Evolutionary conservation across 2,113 vertebrate species (phyloP).

Genomic region (Psettodes erumei): DNA sequence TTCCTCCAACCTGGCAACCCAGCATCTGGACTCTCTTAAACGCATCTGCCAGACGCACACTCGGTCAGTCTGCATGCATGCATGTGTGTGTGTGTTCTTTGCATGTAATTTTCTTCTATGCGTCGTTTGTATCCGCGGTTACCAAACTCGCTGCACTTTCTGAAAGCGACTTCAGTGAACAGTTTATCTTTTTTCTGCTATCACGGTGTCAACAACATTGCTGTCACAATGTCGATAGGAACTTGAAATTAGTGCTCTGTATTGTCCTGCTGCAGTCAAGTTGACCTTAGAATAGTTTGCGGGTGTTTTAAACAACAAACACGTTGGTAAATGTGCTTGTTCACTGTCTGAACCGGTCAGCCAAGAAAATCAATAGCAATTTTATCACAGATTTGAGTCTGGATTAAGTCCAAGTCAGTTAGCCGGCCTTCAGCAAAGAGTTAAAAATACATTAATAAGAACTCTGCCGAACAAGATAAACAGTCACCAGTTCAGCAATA

Average conservation of each 20-base stretch:
- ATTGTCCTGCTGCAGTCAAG: background rate
- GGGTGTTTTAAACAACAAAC: background rate
- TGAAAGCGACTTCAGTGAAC: background rate
- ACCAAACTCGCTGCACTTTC: background rate
- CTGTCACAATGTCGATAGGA: background rate
- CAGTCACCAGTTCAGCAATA: background rate
- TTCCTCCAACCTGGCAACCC: constrained; percentile 78
- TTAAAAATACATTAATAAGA: background rate
- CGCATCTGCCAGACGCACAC: constrained; percentile 92
- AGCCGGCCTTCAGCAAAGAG: background rate
- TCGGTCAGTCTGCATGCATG: constrained; percentile 83
- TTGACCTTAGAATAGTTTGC: background rate
- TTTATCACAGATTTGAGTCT: background rate
- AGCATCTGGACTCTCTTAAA: constrained; percentile 88
- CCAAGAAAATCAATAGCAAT: background rate
- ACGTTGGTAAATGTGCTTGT: background rate
- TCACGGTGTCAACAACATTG: background rate
- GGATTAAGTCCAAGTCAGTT: background rate
- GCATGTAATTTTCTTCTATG: background rate
- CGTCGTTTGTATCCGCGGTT: background rate
- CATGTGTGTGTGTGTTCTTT: background rate
- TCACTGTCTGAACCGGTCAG: background rate
- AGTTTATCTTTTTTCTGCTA: background rate
- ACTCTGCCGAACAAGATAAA: background rate
- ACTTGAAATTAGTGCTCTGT: background rate